A percentile compares a stretch with the other conserved stretches of the same genome.
These are phyloP conservation scores for Papilio polytes DNA, from an alignment of 1,140 invertebrate species.

Conservation along the genomic window DNA sequence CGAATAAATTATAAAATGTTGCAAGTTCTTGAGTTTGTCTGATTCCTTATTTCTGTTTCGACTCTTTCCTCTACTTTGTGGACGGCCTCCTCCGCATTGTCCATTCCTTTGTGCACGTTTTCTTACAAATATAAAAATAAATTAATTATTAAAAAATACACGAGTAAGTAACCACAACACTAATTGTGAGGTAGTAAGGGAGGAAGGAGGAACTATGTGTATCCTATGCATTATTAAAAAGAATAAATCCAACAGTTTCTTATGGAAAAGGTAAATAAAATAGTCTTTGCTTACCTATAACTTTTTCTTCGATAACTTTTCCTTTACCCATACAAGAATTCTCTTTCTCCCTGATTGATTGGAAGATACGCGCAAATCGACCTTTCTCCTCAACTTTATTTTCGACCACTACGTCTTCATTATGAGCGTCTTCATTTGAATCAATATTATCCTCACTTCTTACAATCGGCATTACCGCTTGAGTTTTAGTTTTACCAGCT, in stretches of 20 bases:
- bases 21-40: conserved; percentile 78
- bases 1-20: conserved; percentile 68
- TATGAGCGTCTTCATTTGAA: conserved; percentile 54
- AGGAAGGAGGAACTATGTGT: no score
- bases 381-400: conserved; percentile 75
- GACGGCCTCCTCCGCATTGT: conserved; percentile 66
- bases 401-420: conserved; percentile 68
- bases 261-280: neutral
- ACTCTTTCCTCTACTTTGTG: conserved; percentile 75
- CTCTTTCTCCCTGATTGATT: conserved; percentile 77
- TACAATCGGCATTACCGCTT: conserved; percentile 80
- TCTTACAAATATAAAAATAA: conserved; percentile 55
- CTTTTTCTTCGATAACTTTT: conserved; percentile 76
- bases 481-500: conserved; percentile 73
- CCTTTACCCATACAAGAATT: conserved; percentile 80
- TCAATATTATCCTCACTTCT: conserved; percentile 76
- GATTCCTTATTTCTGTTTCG: conserved; percentile 76
- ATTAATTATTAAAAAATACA: conserved; percentile 23
- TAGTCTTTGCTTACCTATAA: conserved; percentile 57
- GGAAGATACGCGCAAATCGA: conserved; percentile 75
- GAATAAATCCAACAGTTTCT: neutral
- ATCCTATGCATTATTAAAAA: neutral
- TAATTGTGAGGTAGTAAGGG: neutral
- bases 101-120: conserved; percentile 73
- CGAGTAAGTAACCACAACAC: neutral